Evolutionary conservation across 2,888 invertebrate genomes (phyloP).

Genomic region (Trachelus iudaicus): DNA sequence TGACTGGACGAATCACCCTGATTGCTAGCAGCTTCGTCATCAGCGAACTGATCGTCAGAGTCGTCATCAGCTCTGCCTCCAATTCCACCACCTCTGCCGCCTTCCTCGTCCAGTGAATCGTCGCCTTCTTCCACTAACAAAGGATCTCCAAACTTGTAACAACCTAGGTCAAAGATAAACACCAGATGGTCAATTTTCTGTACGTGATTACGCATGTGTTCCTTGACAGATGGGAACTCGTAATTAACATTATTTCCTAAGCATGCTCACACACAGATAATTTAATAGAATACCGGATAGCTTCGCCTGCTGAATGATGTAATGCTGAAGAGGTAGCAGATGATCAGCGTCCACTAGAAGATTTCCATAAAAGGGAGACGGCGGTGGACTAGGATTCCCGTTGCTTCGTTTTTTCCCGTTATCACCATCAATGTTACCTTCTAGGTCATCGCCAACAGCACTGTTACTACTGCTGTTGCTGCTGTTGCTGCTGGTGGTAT

Average conservation of each 20-base stretch:
- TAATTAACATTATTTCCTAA: neutral
- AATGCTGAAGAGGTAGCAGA: constrained; percentile 85
- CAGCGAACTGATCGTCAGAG: constrained; percentile 70
- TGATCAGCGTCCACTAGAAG: constrained; percentile 70
- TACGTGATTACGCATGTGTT: neutral
- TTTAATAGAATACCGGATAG: constrained; percentile 69
- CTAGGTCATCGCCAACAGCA: constrained; percentile 52
- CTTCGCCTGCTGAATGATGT: constrained; percentile 88
- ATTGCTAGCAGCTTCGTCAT: constrained; percentile 70
- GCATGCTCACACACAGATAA: constrained; percentile 8
- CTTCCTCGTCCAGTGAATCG: constrained; percentile 83
- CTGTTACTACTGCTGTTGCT: constrained; percentile 53
- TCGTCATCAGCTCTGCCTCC: constrained; percentile 65
- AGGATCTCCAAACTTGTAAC: constrained; percentile 76
- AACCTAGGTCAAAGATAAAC: constrained; percentile 66
- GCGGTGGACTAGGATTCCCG: constrained; percentile 62
- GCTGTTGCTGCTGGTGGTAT: constrained; percentile 55
- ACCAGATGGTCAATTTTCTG: neutral
- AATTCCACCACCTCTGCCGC: constrained; percentile 59
- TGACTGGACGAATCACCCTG: constrained; percentile 69
- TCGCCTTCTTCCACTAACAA: constrained; percentile 72
- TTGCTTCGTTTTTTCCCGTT: constrained; percentile 59
- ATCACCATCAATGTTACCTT: constrained; percentile 44
- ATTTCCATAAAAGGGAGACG: constrained; percentile 61
- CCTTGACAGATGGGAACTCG: neutral